A percentile compares a stretch with the other conserved stretches of the same genome.
phyloP scores from a whole-genome alignment of 2,888 invertebrate genomes.

The Dryomyza anilis region DNA sequence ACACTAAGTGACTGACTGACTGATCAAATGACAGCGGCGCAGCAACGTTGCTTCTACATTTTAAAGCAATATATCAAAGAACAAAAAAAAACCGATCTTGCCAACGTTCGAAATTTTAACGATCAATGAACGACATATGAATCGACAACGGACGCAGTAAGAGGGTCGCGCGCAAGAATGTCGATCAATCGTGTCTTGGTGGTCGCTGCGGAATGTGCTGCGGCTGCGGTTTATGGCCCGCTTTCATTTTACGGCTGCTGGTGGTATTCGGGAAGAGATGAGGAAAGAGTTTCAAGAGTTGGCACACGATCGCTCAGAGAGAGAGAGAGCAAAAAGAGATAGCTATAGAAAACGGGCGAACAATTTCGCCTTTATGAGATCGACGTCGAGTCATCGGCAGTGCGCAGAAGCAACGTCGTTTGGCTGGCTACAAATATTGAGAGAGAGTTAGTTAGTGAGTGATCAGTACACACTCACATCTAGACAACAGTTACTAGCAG shows the following conservation, averaged over 20 bases:
- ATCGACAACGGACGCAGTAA: neutral
- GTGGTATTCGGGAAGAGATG: neutral
- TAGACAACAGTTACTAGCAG: neutral
- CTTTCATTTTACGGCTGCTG: neutral
- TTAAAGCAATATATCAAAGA: neutral
- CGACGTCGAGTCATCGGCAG: neutral
- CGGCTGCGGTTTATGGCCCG: slow-evolving; percentile 3
- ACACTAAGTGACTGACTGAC: neutral
- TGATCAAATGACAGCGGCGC: neutral
- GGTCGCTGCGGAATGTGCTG: slow-evolving; percentile 12
- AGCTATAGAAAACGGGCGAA: no score
- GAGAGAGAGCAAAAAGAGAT: no score
- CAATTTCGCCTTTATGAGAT: no score
- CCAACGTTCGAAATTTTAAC: neutral
- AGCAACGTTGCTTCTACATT: neutral
- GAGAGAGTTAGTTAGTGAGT: no score
- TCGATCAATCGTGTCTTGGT: slow-evolving; percentile 4
- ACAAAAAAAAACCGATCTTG: neutral
- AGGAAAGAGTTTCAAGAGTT: no score
- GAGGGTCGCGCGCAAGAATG: neutral
- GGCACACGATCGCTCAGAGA: neutral
- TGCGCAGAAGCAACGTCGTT: slow-evolving; percentile 11
- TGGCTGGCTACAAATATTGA: neutral
- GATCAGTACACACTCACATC: neutral
- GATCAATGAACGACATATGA: neutral